Evolutionary conservation across 2,797 vertebrate species (phyloP).

Genomic region (Artibeus jamaicensis): DNA sequence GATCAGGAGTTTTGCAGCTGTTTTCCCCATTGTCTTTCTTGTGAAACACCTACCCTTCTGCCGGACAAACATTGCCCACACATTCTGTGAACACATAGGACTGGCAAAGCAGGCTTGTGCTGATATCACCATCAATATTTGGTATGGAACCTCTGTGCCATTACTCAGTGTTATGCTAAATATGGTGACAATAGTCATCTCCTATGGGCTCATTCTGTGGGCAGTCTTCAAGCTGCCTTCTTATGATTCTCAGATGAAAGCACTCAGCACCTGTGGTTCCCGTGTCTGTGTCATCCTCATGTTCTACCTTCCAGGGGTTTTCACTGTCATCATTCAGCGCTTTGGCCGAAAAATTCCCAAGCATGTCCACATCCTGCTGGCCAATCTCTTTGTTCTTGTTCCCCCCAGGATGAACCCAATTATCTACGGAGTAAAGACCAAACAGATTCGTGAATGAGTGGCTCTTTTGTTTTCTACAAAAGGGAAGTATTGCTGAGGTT

Average conservation of each 20-base stretch:
- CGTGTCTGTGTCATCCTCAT: constrained; percentile 65
- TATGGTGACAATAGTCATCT: constrained; percentile 13
- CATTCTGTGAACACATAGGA: constrained; percentile 81
- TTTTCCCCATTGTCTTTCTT: constrained; percentile 55
- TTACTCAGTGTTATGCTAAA: constrained; percentile 62
- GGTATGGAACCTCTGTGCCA: constrained; percentile 77
- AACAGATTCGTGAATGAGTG: not conserved
- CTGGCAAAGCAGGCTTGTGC: constrained; percentile 82
- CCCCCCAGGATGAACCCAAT: constrained; percentile 42
- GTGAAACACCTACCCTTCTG: constrained; percentile 41
- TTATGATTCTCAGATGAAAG: not conserved
- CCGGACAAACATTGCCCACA: constrained; percentile 56
- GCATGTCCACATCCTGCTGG: constrained; percentile 41
- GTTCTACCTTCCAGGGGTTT: constrained; percentile 49
- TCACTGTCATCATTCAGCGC: constrained; percentile 43
- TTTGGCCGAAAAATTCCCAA: constrained; percentile 63
- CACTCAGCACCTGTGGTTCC: constrained; percentile 42
- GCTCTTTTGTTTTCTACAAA: constrained; percentile 16
- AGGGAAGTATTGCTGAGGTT: not conserved
- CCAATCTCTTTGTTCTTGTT: constrained; percentile 45
- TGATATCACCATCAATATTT: constrained; percentile 73
- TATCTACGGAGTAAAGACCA: constrained; percentile 52
- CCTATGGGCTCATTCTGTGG: constrained; percentile 12
- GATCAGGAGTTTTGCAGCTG: constrained; percentile 17
- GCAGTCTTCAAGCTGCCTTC: constrained; percentile 51